Percentiles rank a stretch among this genome's conserved stretches.
phyloP scores from a whole-genome alignment of 1,140 invertebrate species.

The Odontomachus brunneus region DNA sequence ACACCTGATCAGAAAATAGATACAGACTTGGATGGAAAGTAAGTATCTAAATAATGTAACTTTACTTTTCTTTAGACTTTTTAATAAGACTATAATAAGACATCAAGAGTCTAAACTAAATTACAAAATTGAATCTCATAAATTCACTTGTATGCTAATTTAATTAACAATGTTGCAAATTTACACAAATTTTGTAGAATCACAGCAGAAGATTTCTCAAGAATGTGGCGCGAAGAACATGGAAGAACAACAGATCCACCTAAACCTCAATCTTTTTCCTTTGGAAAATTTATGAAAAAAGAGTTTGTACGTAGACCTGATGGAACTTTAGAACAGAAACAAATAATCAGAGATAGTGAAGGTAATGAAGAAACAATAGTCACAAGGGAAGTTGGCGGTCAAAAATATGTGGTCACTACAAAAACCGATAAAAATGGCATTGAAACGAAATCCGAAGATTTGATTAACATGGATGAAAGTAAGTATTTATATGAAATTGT shows the following conservation, averaged over 20 bases:
- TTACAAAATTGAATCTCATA: neutral
- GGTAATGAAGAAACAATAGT: constrained; percentile 85
- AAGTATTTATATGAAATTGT: constrained; percentile 61
- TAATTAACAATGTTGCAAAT: no score
- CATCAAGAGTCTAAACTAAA: no score
- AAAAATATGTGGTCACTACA: constrained; percentile 82
- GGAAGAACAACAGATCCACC: constrained; percentile 2
- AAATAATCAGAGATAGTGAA: constrained; percentile 83
- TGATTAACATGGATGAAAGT: constrained; percentile 84
- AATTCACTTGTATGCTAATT: no score
- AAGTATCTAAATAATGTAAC: constrained; percentile 67
- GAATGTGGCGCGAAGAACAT: constrained; percentile 76
- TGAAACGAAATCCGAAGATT: constrained; percentile 83
- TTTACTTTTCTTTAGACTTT: constrained; percentile 13
- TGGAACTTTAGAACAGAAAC: constrained; percentile 84
- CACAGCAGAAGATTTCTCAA: constrained; percentile 79
- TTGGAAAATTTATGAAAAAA: constrained; percentile 78
- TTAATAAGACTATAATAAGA: constrained; percentile 6
- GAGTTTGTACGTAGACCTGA: constrained; percentile 81
- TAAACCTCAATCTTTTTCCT: constrained; percentile 51
- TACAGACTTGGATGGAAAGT: constrained; percentile 86
- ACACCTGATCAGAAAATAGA: constrained; percentile 78
- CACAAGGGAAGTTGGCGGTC: constrained; percentile 82
- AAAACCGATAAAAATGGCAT: constrained; percentile 83
- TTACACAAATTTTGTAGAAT: constrained; percentile 72